phyloP scores from a whole-genome alignment of 1,140 invertebrate genomes.

The Zaprionus vittiger region DNA sequence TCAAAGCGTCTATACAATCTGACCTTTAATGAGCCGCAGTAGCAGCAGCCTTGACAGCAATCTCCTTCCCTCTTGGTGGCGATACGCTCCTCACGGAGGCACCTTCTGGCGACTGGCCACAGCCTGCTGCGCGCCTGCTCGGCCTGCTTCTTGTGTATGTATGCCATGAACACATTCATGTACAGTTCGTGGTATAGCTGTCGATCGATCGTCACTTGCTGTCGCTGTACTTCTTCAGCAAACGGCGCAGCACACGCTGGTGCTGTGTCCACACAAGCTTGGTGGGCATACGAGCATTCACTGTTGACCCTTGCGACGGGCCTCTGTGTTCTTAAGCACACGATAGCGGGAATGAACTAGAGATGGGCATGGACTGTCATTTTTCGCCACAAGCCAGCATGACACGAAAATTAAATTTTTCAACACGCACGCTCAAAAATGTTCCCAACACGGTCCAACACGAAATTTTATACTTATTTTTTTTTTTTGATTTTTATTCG shows the following conservation, averaged over 20 bases:
- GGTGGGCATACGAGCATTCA: constrained; percentile 99
- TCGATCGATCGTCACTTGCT: constrained; percentile 98
- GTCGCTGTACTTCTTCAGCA: constrained; percentile 98
- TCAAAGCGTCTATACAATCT: constrained; percentile 47
- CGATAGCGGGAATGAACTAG: constrained; percentile 93
- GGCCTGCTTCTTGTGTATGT: constrained; percentile 99
- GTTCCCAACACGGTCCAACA: too few relatives aligned
- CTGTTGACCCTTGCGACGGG: constrained; percentile 97
- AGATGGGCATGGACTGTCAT: too few relatives aligned
- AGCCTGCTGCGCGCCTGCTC: constrained; percentile 98
- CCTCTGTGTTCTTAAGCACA: constrained; percentile 98
- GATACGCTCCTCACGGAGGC: constrained; percentile 96
- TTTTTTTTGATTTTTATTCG: too few relatives aligned
- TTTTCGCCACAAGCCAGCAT: too few relatives aligned
- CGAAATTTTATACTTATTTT: too few relatives aligned
- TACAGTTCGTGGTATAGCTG: constrained; percentile 99
- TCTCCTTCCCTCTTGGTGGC: constrained; percentile 95
- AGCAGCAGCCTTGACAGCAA: constrained; percentile 89
- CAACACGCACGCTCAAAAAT: too few relatives aligned
- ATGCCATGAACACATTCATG: constrained; percentile 99
- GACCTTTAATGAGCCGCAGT: constrained; percentile 75
- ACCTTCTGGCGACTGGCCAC: constrained; percentile 98
- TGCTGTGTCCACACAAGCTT: constrained; percentile 99
- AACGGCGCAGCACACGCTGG: constrained; percentile 97
- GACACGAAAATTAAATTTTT: too few relatives aligned